Evolutionary conservation across 2,888 invertebrate genomes (phyloP).

Genomic region (Drosophila setosimentum): DNA sequence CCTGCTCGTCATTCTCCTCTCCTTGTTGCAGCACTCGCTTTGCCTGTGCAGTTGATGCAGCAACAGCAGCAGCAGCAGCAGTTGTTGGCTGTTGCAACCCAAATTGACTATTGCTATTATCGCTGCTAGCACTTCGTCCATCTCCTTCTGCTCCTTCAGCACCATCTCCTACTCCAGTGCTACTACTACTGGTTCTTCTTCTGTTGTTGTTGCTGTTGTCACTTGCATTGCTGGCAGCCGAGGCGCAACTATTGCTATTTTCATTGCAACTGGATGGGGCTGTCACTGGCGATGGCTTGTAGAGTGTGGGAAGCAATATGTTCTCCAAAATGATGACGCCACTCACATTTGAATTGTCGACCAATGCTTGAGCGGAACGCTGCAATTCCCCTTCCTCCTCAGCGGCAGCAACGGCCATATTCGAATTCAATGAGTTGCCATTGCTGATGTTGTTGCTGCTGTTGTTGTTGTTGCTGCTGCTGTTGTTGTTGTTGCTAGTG

Average conservation of each 20-base stretch:
- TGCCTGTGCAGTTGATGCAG: background rate
- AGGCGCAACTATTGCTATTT: background rate
- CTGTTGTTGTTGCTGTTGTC: background rate
- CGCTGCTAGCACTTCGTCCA: background rate
- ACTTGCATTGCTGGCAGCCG: slow-evolving; percentile 3
- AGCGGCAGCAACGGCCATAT: slow-evolving; percentile 41
- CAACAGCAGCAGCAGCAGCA: background rate
- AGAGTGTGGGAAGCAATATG: slow-evolving; percentile 62
- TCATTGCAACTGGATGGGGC: slow-evolving; percentile 4
- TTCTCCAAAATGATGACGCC: slow-evolving; percentile 61
- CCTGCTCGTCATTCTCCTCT: background rate
- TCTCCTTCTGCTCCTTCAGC: too few relatives aligned
- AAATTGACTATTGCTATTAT: background rate
- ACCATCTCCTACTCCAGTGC: background rate
- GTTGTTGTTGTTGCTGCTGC: background rate
- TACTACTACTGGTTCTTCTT: background rate
- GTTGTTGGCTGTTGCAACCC: background rate
- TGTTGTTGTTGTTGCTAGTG: background rate
- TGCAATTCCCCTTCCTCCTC: slow-evolving; percentile 58
- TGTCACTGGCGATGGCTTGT: slow-evolving; percentile 20
- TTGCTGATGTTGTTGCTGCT: background rate
- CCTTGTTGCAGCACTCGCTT: background rate
- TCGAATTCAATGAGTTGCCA: slow-evolving; percentile 36
- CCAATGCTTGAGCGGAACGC: slow-evolving; percentile 44
- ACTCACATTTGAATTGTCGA: slow-evolving; percentile 24